Evolutionary conservation across 2,113 vertebrate species (phyloP).

Genomic region (Neodontobutis hainanensis): DNA sequence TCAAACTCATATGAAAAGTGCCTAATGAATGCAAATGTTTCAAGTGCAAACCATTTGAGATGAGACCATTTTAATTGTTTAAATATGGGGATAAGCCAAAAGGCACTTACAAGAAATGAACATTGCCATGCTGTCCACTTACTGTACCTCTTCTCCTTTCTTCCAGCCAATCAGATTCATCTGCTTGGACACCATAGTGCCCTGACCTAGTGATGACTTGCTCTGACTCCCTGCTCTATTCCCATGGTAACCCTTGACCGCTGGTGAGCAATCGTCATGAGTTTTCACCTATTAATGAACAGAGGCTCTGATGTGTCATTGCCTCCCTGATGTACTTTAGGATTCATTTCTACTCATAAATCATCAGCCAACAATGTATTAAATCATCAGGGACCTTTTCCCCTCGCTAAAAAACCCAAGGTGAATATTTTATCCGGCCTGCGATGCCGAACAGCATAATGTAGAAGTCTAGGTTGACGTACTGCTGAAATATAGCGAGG

Average conservation of each 20-base stretch:
- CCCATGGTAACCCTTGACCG: conserved; percentile 52
- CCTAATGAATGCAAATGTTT: too few species aligned
- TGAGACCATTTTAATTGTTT: too few species aligned
- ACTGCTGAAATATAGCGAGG: conserved; percentile 29
- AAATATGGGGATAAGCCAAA: too few species aligned
- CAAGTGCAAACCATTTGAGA: too few species aligned
- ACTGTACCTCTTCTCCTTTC: too few species aligned
- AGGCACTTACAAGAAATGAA: too few species aligned
- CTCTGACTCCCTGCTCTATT: conserved; percentile 26
- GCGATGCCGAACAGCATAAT: conserved; percentile 19
- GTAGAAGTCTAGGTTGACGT: conserved; percentile 17
- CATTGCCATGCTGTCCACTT: too few species aligned
- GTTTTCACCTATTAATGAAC: conserved; percentile 28
- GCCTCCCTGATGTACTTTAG: conserved; percentile 34
- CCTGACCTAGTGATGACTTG: not conserved
- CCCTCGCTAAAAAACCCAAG: not conserved
- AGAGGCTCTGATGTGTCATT: conserved; percentile 39
- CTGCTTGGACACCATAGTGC: not conserved
- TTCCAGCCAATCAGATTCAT: conserved; percentile 31
- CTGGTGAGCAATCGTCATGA: conserved; percentile 1
- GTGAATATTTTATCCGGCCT: conserved; percentile 55
- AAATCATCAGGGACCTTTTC: conserved; percentile 25
- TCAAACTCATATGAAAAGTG: too few species aligned
- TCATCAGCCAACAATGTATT: conserved; percentile 35
- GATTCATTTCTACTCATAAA: conserved; percentile 50